phyloP scores from a whole-genome alignment of 1,140 invertebrate genomes.

The Hirudo medicinalis region DNA sequence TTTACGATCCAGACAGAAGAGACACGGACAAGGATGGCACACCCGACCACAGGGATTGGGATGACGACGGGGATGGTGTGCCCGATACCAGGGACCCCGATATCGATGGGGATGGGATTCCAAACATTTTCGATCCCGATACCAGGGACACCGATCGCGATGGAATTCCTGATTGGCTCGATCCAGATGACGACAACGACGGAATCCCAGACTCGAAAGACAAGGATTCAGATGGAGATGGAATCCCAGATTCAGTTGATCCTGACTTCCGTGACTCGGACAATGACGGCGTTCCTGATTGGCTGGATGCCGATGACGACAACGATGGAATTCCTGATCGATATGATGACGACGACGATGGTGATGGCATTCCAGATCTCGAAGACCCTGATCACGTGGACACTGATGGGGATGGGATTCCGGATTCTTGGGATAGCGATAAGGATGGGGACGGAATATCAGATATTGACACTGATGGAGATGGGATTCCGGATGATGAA shows the following conservation, averaged over 20 bases:
- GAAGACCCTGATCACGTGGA: neutral
- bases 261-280: conserved; percentile 13
- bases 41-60: conserved; percentile 14
- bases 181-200: conserved; percentile 18
- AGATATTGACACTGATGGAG: conserved; percentile 12
- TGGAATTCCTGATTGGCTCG: conserved; percentile 13
- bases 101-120: conserved; percentile 17
- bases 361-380: conserved; percentile 14
- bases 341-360: conserved; percentile 15
- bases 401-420: conserved; percentile 16
- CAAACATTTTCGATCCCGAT: conserved; percentile 12
- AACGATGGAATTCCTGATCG: conserved; percentile 18
- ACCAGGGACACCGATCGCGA: conserved; percentile 15
- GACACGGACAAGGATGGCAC: conserved; percentile 16
- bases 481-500: conserved; percentile 17
- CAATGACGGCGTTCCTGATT: conserved; percentile 18
- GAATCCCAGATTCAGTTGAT: conserved; percentile 17
- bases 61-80: conserved; percentile 14
- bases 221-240: conserved; percentile 15
- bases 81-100: conserved; percentile 9
- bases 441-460: neutral
- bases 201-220: conserved; percentile 15
- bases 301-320: conserved; percentile 14
- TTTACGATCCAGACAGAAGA: conserved; percentile 8
- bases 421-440: conserved; percentile 5